Conservation (phyloP, 2,888 invertebrate species). For the Baronia brevicornis region DNA sequence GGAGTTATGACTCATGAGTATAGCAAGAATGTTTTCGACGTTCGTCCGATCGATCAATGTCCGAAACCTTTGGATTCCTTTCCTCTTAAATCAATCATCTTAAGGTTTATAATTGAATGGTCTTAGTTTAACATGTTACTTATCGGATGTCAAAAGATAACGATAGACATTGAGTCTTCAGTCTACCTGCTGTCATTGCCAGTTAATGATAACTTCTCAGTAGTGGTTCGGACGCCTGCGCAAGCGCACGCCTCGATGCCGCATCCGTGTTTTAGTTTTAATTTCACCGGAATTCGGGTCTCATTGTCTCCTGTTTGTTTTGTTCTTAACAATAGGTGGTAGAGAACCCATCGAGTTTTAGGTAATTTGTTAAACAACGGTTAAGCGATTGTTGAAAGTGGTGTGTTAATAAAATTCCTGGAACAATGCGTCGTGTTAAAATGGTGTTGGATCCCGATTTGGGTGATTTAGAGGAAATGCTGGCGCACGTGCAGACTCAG, state of each 20-base stretch:
- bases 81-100: conserved; percentile 20
- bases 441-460: conserved; percentile 59
- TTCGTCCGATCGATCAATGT: conserved; percentile 3
- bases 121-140: conserved; percentile 19
- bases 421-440: conserved; percentile 54
- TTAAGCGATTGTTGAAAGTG: conserved; percentile 13
- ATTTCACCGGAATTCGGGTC: conserved; percentile 13
- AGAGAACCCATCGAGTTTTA: too few species aligned
- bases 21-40: neutral
- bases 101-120: conserved; percentile 19
- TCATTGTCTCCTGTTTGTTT: conserved; percentile 16
- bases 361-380: conserved; percentile 11
- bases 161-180: conserved; percentile 28
- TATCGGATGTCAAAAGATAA: conserved; percentile 44
- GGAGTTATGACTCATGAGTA: conserved; percentile 1
- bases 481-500: conserved; percentile 64
- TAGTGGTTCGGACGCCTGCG: conserved; percentile 29
- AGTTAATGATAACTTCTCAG: conserved; percentile 30
- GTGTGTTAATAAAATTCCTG: conserved; percentile 4
- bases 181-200: too few species aligned
- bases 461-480: conserved; percentile 67
- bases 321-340: conserved; percentile 14
- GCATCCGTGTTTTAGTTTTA: conserved; percentile 1
- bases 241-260: conserved; percentile 28
- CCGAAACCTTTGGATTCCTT: conserved; percentile 8